These are phyloP conservation scores for Timema cristinae DNA, from an alignment of 2,888 invertebrate species.

Conservation along the genomic window DNA sequence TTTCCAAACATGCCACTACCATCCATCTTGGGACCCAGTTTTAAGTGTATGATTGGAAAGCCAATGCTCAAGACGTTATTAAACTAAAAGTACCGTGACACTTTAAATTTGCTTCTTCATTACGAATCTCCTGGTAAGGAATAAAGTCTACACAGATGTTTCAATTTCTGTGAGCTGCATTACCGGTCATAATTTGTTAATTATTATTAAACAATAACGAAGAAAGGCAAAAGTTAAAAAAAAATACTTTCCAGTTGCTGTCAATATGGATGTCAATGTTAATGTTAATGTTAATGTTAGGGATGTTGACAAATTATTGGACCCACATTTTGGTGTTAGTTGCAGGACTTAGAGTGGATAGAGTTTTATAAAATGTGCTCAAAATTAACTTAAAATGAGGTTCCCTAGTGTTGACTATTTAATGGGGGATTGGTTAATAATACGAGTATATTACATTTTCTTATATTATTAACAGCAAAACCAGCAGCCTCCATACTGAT, in stretches of 20 bases:
- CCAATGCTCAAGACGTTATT: background rate
- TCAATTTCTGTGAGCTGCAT: background rate
- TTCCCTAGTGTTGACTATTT: too few relatives aligned
- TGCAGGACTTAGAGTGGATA: too few relatives aligned
- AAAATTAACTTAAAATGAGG: too few relatives aligned
- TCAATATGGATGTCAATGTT: background rate
- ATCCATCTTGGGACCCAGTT: constrained; percentile 5
- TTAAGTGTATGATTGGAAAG: constrained; percentile 12
- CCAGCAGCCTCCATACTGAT: too few relatives aligned
- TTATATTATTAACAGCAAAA: too few relatives aligned
- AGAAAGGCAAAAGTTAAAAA: background rate
- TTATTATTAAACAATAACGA: background rate
- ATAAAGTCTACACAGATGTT: background rate
- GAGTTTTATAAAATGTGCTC: too few relatives aligned
- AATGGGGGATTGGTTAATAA: too few relatives aligned
- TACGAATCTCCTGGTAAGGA: background rate
- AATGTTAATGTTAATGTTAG: too few relatives aligned
- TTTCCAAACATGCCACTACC: constrained; percentile 1
- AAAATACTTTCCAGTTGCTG: background rate
- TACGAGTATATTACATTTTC: too few relatives aligned
- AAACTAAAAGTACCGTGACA: background rate
- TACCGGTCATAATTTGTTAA: background rate
- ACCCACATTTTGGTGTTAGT: too few relatives aligned
- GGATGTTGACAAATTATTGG: too few relatives aligned
- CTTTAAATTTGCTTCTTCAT: background rate